Conservation (phyloP, 2,888 invertebrate genomes). For the Trachelus iudaicus region DNA sequence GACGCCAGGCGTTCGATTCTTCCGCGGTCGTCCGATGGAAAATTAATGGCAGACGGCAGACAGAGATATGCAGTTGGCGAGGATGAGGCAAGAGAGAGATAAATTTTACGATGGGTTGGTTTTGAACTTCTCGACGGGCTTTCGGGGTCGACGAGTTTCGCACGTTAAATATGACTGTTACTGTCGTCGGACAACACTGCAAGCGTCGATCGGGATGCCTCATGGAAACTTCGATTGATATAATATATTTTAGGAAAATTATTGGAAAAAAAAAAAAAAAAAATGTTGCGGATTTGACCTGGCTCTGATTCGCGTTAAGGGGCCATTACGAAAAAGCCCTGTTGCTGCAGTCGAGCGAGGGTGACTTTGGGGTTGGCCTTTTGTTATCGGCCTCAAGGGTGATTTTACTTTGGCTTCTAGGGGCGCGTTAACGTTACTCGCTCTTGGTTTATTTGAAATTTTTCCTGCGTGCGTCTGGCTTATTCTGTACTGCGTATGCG, state of each 20-base stretch:
- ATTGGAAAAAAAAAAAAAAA: neutral
- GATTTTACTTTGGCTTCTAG: neutral
- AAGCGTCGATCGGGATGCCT: no score
- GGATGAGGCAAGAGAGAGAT: neutral
- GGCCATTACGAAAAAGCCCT: neutral
- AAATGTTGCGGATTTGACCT: neutral
- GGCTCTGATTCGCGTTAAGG: neutral
- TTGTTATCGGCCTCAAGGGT: neutral
- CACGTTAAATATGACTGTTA: neutral
- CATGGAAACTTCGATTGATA: neutral
- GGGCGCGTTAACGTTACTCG: neutral
- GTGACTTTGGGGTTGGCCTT: neutral
- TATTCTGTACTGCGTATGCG: neutral
- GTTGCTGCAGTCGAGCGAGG: neutral
- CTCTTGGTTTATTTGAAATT: neutral
- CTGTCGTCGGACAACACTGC: no score
- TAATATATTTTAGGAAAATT: neutral
- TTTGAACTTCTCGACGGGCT: neutral
- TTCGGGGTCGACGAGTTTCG: neutral
- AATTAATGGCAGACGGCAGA: neutral
- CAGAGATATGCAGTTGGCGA: neutral
- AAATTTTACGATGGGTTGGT: neutral
- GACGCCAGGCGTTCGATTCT: neutral
- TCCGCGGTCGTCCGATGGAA: neutral
- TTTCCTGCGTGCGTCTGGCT: neutral